Conservation (phyloP, 1,140 invertebrate genomes). For the Ooceraea biroi region DNA sequence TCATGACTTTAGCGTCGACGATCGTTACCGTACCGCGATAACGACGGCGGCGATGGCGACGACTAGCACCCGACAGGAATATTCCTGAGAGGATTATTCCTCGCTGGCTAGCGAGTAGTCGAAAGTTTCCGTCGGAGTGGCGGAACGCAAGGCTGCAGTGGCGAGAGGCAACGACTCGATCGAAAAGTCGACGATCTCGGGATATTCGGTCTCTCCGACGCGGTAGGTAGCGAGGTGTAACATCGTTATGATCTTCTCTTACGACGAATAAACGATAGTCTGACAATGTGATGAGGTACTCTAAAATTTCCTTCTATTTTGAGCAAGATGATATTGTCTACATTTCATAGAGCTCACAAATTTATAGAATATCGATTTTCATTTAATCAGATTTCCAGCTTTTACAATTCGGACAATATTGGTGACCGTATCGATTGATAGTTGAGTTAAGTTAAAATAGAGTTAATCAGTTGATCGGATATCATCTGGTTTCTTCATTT, state of each 20-base stretch:
- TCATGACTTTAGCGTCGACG: conserved; percentile 71
- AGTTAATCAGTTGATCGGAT: no score
- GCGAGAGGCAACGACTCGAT: neutral
- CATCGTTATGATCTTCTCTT: conserved; percentile 7
- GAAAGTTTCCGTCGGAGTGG: conserved; percentile 46
- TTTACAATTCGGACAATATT: neutral
- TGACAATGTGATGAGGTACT: neutral
- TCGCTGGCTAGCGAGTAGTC: conserved; percentile 46
- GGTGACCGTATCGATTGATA: neutral
- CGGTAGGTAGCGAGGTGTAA: neutral
- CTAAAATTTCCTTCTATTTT: neutral
- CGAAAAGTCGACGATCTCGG: conserved; percentile 36
- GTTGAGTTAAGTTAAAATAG: neutral
- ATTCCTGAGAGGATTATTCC: conserved; percentile 74
- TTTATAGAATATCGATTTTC: neutral
- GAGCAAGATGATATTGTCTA: neutral
- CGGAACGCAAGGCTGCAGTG: neutral
- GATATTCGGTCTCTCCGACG: conserved; percentile 3
- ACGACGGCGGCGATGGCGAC: conserved; percentile 68
- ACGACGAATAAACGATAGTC: neutral
- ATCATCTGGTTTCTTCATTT: neutral
- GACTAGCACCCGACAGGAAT: conserved; percentile 70
- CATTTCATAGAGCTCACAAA: neutral
- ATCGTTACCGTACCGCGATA: conserved; percentile 74
- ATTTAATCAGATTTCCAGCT: neutral